Evolutionary conservation across 1,140 invertebrate species (phyloP), one percentile per base, ranked within the genome.

Genomic region (Zeugodacus cucurbitae): DNA sequence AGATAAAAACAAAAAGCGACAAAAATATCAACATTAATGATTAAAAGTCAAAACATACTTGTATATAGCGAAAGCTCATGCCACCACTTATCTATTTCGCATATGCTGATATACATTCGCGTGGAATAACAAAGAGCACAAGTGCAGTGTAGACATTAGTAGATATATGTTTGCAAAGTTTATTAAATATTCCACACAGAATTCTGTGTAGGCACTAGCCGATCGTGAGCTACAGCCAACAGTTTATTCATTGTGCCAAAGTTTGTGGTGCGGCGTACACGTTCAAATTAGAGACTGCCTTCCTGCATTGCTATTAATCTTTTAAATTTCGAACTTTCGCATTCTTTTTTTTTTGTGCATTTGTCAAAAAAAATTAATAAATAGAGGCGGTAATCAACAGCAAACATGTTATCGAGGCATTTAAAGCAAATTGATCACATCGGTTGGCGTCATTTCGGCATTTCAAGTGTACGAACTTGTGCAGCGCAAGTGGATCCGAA

Each of bases 1-100:
- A 26, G 74, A 82, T 82, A 44, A 54, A 82, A 82, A 82, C 74
- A 82, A 82, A 48, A 82, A 74, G 1, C n/a, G 74, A 26, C 22
- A 48, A 82, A 82, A 82, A 82, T 29, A 29, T 82, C 7, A 29
- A 82, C 41, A 82, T 7, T 7, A 48, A 26, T 48, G 3, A 29
- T n/a, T 14, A 41, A 78, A 20, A 78, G 17, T 78, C 6, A 44
- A 26, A 0, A 10, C 10, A 78, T 78, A 20, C 22, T 4, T 22
- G 32, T 41, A 3, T 74, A 74, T 11, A 11, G 6, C n/a, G 26
- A 82, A 82, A 82, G 74, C 74, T 82, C 26, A n/a, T 14, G 11
- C 2, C 26, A 10, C n/a, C 41, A 26, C 41, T 82, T 54, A 48
- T 48, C n/a, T 82, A 82, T 74, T 26, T 34, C 4, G 37, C 20